These are phyloP conservation scores for Hippolais icterina DNA, from an alignment of 2,113 vertebrate species.

Conservation along the genomic window DNA sequence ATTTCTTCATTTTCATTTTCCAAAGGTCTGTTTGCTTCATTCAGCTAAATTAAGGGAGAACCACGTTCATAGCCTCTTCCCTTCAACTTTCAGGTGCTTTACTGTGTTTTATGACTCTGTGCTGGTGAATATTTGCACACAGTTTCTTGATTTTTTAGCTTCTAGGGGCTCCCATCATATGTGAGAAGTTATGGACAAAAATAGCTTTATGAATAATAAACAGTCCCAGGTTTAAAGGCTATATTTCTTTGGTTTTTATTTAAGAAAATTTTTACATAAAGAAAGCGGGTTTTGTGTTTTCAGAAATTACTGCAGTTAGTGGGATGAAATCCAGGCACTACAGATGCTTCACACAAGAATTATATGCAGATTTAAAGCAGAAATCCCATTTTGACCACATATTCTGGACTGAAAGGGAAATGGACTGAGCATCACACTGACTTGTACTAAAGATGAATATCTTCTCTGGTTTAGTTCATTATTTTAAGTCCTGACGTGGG, in stretches of 20 bases:
- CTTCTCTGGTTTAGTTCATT: neutral
- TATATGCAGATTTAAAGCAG: neutral
- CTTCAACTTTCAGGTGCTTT: neutral
- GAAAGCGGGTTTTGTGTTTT: rapidly evolving
- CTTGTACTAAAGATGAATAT: neutral
- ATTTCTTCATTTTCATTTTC: conserved; percentile 30
- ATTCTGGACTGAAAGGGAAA: neutral
- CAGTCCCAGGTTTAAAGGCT: neutral
- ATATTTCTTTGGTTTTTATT: neutral
- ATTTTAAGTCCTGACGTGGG: rapidly evolving
- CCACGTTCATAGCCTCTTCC: neutral
- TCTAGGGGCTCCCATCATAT: neutral
- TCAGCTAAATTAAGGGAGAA: neutral
- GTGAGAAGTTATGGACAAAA: neutral
- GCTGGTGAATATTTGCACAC: neutral
- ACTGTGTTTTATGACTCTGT: neutral
- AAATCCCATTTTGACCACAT: neutral
- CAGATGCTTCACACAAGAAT: neutral
- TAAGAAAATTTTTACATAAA: neutral
- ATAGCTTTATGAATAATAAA: neutral
- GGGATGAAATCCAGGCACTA: neutral
- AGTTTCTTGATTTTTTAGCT: neutral
- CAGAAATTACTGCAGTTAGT: neutral
- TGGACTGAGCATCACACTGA: neutral
- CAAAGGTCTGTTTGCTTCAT: conserved; percentile 15